Evolutionary conservation across 2,888 invertebrate species (phyloP).

Genomic region (Hemaris fuciformis): DNA sequence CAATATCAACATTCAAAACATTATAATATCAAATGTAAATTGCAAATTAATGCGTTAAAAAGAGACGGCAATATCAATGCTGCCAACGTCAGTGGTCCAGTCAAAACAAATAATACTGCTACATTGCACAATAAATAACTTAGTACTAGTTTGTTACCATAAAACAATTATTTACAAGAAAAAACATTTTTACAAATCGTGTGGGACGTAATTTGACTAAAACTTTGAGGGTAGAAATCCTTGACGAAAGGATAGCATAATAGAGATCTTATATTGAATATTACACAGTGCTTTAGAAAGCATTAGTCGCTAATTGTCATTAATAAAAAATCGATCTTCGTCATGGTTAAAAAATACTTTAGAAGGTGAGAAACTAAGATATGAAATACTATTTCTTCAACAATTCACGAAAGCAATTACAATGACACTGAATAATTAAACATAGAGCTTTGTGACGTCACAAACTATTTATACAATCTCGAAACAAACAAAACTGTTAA

Average conservation of each 20-base stretch:
- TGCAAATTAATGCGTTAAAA: neutral
- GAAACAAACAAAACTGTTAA: neutral
- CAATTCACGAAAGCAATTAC: neutral
- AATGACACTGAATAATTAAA: neutral
- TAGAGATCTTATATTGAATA: neutral
- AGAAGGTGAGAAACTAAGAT: neutral
- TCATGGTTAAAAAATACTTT: neutral
- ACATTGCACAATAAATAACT: conserved; percentile 82
- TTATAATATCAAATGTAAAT: no score
- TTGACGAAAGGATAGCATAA: neutral
- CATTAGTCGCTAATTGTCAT: neutral
- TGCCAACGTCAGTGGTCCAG: conserved; percentile 8
- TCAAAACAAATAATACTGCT: conserved; percentile 66
- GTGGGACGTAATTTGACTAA: conserved; percentile 47
- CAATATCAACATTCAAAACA: neutral
- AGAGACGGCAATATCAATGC: neutral
- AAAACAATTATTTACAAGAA: conserved; percentile 44
- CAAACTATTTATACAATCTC: no score
- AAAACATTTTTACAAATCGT: conserved; percentile 48
- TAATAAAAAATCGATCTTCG: neutral
- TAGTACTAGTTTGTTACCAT: conserved; percentile 35
- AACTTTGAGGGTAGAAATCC: neutral
- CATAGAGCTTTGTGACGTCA: neutral
- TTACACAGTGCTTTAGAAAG: neutral
- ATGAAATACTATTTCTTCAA: neutral